Evolutionary conservation across 2,113 vertebrate species (phyloP).

Genomic region (Myotis davidii): DNA sequence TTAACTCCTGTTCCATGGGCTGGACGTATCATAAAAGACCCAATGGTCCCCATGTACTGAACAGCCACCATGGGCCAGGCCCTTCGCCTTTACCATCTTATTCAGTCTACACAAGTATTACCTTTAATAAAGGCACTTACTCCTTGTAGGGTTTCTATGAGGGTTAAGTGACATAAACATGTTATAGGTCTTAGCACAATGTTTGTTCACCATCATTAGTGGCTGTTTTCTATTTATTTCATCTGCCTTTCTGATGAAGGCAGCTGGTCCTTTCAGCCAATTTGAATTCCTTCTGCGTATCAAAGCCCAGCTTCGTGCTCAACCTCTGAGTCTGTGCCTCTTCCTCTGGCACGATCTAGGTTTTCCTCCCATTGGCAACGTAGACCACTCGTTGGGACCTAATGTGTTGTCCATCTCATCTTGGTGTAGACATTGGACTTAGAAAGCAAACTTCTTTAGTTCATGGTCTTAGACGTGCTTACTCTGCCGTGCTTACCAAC

Average conservation of each 20-base stretch:
- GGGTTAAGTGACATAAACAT: background rate
- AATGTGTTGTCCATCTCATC: background rate
- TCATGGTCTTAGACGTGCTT: background rate
- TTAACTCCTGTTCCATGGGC: background rate
- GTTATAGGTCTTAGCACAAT: background rate
- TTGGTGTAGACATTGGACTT: background rate
- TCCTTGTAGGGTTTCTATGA: background rate
- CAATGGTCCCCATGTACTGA: background rate
- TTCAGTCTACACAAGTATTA: background rate
- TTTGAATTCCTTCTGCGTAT: background rate
- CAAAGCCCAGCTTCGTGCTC: background rate
- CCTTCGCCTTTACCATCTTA: background rate
- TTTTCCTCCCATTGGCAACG: fast-evolving
- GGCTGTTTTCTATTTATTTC: background rate
- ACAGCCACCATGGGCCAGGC: no score
- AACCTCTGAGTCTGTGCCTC: background rate
- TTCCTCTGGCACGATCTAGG: background rate
- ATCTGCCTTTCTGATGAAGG: background rate
- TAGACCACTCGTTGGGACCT: background rate
- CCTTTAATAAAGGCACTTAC: background rate
- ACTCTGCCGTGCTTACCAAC: background rate
- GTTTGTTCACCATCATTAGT: background rate
- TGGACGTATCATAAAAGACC: background rate
- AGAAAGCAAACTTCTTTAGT: background rate
- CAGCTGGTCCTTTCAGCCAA: background rate